Conservation (phyloP, 2,797 vertebrate genomes). For the Carcharodon carcharias region DNA sequence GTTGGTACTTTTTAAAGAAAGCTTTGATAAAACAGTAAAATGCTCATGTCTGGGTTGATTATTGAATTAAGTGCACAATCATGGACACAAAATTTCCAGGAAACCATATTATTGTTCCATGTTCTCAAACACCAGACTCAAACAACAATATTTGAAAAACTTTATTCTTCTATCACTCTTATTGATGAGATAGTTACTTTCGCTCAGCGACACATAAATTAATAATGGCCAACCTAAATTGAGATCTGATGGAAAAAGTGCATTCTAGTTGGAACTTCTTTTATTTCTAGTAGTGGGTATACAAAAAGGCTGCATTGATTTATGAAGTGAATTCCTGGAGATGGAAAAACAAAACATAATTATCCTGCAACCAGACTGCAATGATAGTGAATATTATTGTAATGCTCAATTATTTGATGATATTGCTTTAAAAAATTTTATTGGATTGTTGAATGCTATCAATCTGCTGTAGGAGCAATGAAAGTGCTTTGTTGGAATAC, state of each 20-base stretch:
- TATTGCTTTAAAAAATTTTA: not conserved
- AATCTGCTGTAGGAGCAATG: not conserved
- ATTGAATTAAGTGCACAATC: too few species aligned
- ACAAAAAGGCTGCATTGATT: not conserved
- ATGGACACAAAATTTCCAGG: too few species aligned
- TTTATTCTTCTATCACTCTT: not conserved
- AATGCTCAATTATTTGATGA: not conserved
- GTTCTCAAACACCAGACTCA: not conserved
- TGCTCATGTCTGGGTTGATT: too few species aligned
- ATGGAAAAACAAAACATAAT: not conserved
- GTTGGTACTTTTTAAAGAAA: too few species aligned
- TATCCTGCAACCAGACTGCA: not conserved
- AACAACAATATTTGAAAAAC: not conserved
- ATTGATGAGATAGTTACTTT: not conserved
- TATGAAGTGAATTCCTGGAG: not conserved
- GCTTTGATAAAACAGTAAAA: not conserved
- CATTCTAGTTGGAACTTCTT: not conserved
- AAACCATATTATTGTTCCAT: too few species aligned
- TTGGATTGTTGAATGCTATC: not conserved
- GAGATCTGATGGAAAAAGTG: not conserved
- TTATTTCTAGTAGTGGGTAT: not conserved
- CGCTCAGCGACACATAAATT: not conserved
- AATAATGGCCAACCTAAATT: not conserved
- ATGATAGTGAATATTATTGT: not conserved
- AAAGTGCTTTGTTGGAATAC: not conserved